These are phyloP conservation scores for Apaloderma vittatum DNA, from an alignment of 2,113 vertebrate genomes.

Conservation along the genomic window DNA sequence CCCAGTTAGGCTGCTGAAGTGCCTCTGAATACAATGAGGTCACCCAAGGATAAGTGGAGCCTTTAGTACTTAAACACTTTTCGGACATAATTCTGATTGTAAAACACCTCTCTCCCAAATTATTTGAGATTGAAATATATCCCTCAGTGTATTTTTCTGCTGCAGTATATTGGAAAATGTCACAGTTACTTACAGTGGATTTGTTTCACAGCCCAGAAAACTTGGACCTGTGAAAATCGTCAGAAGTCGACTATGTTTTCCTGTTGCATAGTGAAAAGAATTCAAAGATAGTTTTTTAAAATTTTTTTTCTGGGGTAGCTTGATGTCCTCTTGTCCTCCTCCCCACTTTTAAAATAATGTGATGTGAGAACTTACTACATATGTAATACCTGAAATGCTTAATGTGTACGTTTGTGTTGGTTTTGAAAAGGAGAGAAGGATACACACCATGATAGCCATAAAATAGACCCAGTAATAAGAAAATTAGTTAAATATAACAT, in stretches of 20 bases:
- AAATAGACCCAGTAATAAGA: neutral
- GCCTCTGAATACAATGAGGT: neutral
- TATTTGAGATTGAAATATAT: conserved; percentile 8
- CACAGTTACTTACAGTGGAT: neutral
- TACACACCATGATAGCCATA: neutral
- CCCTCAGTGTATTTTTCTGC: neutral
- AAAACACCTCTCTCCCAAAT: neutral
- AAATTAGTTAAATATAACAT: neutral
- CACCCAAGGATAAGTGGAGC: neutral
- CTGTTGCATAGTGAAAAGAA: neutral
- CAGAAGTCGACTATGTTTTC: neutral
- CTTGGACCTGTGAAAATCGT: neutral
- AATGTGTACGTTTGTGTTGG: neutral
- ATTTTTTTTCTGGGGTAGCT: neutral
- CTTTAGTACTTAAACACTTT: neutral
- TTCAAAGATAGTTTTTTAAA: neutral
- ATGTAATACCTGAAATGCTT: neutral
- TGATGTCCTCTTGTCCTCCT: accelerated
- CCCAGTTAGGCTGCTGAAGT: neutral
- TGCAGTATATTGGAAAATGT: neutral
- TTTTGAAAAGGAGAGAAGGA: neutral
- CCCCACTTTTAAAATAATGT: neutral
- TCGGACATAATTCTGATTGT: neutral
- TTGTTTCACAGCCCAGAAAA: neutral
- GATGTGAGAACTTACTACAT: neutral